Conservation (phyloP, 1,140 invertebrate species). For the Augochlora pura region DNA sequence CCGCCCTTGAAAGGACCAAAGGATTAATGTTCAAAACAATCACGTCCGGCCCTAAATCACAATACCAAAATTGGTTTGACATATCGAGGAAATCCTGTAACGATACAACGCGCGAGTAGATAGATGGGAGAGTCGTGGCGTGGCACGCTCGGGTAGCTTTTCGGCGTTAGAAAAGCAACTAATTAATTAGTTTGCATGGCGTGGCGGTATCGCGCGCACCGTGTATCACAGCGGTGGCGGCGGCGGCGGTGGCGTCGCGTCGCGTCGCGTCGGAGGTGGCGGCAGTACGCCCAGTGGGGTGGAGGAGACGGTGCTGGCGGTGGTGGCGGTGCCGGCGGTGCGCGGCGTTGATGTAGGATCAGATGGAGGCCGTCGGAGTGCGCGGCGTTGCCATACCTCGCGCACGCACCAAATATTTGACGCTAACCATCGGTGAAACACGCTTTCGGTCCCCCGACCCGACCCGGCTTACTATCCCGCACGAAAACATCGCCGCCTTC, state of each 20-base stretch:
- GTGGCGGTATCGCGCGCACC: conserved; percentile 68
- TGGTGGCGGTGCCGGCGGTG: conserved; percentile 22
- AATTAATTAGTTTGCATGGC: conserved; percentile 75
- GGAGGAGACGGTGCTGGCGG: background rate
- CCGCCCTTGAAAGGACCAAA: no score
- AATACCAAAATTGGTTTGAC: no score
- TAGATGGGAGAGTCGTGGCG: no score
- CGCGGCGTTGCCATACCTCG: conserved; percentile 77
- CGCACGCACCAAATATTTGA: conserved; percentile 80
- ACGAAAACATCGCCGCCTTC: conserved; percentile 78
- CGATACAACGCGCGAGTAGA: no score
- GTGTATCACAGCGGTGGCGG: conserved; percentile 51
- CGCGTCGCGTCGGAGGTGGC: conserved; percentile 1
- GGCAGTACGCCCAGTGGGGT: background rate
- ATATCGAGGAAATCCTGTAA: no score
- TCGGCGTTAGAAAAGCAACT: conserved; percentile 67
- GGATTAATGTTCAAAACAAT: no score
- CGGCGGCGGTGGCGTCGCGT: background rate
- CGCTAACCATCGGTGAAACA: conserved; percentile 80
- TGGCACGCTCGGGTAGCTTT: conserved; percentile 17
- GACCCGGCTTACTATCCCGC: conserved; percentile 74
- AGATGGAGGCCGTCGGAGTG: conserved; percentile 43
- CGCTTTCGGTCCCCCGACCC: conserved; percentile 64
- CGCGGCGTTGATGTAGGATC: conserved; percentile 14
- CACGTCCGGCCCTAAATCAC: no score